Conservation (phyloP, 2,888 invertebrate genomes). For the Cephus spinipes region DNA sequence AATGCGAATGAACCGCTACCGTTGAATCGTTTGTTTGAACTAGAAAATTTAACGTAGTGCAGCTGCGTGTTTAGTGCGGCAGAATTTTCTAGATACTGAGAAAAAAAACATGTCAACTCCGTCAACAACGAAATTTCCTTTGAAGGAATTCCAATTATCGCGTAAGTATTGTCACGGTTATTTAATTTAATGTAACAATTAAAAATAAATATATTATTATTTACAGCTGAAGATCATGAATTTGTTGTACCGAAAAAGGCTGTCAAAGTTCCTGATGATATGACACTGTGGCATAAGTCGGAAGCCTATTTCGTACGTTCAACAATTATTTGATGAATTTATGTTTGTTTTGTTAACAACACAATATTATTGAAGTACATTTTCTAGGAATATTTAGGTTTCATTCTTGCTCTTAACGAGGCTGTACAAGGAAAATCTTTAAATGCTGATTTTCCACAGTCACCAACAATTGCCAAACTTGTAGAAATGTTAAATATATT, state of each 20-base stretch:
- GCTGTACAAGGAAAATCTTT: conserved; percentile 85
- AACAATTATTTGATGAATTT: background rate
- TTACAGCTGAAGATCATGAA: conserved; percentile 70
- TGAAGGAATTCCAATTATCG: conserved; percentile 27
- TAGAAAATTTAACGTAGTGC: background rate
- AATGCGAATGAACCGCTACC: background rate
- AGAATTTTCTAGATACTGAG: background rate
- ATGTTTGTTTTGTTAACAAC: conserved; percentile 8
- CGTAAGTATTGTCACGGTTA: conserved; percentile 17
- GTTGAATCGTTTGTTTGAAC: background rate
- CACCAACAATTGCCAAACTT: conserved; percentile 73
- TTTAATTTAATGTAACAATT: background rate
- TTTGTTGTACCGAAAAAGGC: conserved; percentile 76
- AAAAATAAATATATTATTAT: conserved; percentile 23
- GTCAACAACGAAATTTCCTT: background rate
- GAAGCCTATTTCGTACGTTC: conserved; percentile 82
- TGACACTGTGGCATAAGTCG: conserved; percentile 86
- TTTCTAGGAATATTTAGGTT: conserved; percentile 83
- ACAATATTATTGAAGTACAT: conserved; percentile 11
- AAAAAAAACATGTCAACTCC: background rate
- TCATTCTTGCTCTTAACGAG: conserved; percentile 87
- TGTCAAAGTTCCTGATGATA: conserved; percentile 76
- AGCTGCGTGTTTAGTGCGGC: background rate
- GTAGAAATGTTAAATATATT: conserved; percentile 78
- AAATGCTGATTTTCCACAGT: conserved; percentile 73